Percentiles rank a stretch among this genome's conserved stretches.
phyloP scores from a whole-genome alignment of 2,113 vertebrate species.

The Cyrtonyx montezumae region DNA sequence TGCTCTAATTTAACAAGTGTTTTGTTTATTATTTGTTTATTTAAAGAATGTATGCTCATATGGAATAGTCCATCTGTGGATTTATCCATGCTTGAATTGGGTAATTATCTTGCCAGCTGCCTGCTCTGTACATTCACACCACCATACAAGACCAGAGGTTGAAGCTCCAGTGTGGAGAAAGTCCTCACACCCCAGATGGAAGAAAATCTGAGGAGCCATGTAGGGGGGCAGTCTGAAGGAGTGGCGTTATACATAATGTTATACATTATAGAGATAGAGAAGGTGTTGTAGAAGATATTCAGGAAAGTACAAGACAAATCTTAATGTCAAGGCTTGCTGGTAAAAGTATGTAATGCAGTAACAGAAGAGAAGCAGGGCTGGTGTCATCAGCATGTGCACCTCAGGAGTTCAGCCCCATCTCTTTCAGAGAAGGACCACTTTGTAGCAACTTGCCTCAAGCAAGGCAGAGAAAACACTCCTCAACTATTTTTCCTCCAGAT shows the following conservation, averaged over 20 bases:
- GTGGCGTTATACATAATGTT: not conserved
- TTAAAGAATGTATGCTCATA: not conserved
- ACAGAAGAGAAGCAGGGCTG: not conserved
- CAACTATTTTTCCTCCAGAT: not conserved
- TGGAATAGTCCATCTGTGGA: not conserved
- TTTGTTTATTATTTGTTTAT: not conserved
- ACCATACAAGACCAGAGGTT: not conserved
- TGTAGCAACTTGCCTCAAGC: not conserved
- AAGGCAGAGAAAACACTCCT: conserved; percentile 5
- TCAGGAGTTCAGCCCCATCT: not conserved
- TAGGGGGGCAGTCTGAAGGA: not conserved
- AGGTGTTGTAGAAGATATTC: not conserved
- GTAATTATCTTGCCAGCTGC: not conserved
- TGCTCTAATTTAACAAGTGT: not conserved
- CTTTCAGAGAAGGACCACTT: not conserved
- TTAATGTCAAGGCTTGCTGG: not conserved
- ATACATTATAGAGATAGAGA: not conserved
- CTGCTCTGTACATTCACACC: not conserved
- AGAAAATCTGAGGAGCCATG: not conserved
- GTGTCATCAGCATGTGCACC: not conserved
- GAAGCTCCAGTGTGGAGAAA: not conserved
- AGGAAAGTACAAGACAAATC: not conserved
- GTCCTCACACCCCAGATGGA: not conserved
- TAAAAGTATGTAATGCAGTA: not conserved
- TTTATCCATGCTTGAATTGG: not conserved